Base-by-base conservation (phyloP, 1,140 invertebrate species). In the Xylocopa sonorina region DNA sequence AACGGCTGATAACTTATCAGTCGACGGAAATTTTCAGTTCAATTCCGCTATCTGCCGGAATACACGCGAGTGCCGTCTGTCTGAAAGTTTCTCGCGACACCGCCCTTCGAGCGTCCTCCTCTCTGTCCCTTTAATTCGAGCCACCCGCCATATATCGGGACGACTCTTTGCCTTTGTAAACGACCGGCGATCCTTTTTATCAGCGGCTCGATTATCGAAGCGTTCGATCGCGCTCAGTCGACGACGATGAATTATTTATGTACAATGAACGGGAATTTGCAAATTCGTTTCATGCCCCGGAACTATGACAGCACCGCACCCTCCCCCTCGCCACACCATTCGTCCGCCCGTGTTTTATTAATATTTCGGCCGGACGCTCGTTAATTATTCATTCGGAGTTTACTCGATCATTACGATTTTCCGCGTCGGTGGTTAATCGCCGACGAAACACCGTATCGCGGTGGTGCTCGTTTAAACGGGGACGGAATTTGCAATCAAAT, bases 1-100 rank as follows among this genome's bases (percentile, higher is more conserved):
- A 41, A 51, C 34, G 43, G 5, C 43, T 57, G 81, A 82, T 83
- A 83, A 78, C 80, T 24, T 46, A 46, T 75, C 81, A 71, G 50
- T 50, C 62, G 80, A 38, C 80, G 53, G 29, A 3, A 51, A 75
- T 75, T 75, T 66, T 32, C 58, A 38, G 6, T 63, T n/a, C 58
- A 41, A 34, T 64, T 24, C 43, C 53, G 51, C 58, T 43, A 9
- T 43, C 48, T 32, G 9, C 21, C 16, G 43, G 3, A 66, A 78
- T 68, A 74, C 57, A 51, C 60, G 16, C 29, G 27, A 7, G 1
- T 29, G 14, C 14, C 53, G 53, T 1, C 1, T 29, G 14, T 9
- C 55, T 32, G 21, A 32, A 58, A 58, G 7, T 32, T 58, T 32
- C 18, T 29, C 21, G n/a, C n/a, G n/a, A n/a, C n/a, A 32, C 32